phyloP scores from a whole-genome alignment of 1,140 invertebrate species.

The Papilio aristodemus region DNA sequence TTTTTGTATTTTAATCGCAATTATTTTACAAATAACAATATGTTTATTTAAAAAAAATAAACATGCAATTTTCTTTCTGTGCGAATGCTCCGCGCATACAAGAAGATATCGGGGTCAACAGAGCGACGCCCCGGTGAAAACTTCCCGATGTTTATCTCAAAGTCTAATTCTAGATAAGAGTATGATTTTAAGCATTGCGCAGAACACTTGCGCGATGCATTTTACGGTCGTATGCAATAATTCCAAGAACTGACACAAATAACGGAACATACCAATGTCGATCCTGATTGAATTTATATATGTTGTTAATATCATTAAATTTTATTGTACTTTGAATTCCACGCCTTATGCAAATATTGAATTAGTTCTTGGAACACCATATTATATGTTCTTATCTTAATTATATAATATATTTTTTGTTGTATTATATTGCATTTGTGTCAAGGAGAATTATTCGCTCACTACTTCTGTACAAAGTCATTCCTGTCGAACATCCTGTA shows the following conservation, averaged over 20 bases:
- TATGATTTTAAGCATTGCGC: not conserved
- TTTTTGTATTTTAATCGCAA: too few relatives aligned
- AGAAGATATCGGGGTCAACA: constrained; percentile 4
- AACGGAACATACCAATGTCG: not conserved
- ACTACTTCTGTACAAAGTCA: not conserved
- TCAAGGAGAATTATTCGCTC: not conserved
- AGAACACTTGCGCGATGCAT: constrained; percentile 7
- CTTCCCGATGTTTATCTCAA: constrained; percentile 12
- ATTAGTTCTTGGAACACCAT: too few relatives aligned
- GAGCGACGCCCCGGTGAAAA: not conserved
- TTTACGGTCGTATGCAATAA: not conserved
- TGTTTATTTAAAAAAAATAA: not conserved
- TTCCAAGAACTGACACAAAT: not conserved
- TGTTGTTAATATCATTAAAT: too few relatives aligned
- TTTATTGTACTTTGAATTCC: too few relatives aligned
- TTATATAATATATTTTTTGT: too few relatives aligned
- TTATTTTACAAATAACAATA: too few relatives aligned
- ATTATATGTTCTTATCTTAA: too few relatives aligned
- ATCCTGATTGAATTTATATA: not conserved
- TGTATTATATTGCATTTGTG: not conserved
- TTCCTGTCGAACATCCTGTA: not conserved
- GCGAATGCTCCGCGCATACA: not conserved
- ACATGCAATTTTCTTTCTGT: constrained; percentile 6
- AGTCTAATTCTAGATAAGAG: constrained; percentile 28
- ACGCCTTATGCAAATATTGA: too few relatives aligned